These are phyloP conservation scores for Brenthis hecate DNA, from an alignment of 2,888 invertebrate species.

Conservation along the genomic window DNA sequence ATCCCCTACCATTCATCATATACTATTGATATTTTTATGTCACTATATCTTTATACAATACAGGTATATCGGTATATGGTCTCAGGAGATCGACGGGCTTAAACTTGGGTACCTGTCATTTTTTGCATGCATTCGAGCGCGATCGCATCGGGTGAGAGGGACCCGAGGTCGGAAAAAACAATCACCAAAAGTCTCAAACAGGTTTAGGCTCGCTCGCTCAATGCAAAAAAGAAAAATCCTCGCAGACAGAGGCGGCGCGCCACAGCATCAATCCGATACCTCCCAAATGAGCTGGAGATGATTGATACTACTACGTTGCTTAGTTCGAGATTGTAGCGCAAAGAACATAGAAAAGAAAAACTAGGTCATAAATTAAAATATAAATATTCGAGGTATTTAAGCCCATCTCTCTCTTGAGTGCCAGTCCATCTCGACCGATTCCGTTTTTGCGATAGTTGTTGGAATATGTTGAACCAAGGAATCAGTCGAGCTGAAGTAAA, in stretches of 20 bases:
- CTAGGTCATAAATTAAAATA: constrained; percentile 17
- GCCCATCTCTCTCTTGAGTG: constrained; percentile 60
- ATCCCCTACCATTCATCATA: constrained; percentile 54
- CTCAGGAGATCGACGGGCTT: constrained; percentile 68
- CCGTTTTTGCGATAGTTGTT: constrained; percentile 44
- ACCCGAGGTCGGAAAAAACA: constrained; percentile 71
- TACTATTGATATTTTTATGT: constrained; percentile 55
- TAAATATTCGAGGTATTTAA: constrained; percentile 35
- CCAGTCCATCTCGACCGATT: constrained; percentile 53
- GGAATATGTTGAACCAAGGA: constrained; percentile 44
- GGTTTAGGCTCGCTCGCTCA: constrained; percentile 71
- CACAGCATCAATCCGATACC: constrained; percentile 52
- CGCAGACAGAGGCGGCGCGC: constrained; percentile 56
- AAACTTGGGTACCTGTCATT: constrained; percentile 58
- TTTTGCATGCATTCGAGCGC: constrained; percentile 62
- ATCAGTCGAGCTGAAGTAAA: constrained; percentile 54
- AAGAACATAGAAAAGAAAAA: constrained; percentile 34
- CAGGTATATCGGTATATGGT: constrained; percentile 59
- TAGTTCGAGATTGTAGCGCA: constrained; percentile 44
- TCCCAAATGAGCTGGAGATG: constrained; percentile 61
- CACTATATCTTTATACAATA: constrained; percentile 57
- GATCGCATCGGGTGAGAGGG: constrained; percentile 54
- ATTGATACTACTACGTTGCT: constrained; percentile 54
- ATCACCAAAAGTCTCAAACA: constrained; percentile 74
- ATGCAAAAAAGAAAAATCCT: constrained; percentile 71